These are phyloP conservation scores for Bombus difficillimus DNA, from an alignment of 1,140 invertebrate species.

Conservation along the genomic window DNA sequence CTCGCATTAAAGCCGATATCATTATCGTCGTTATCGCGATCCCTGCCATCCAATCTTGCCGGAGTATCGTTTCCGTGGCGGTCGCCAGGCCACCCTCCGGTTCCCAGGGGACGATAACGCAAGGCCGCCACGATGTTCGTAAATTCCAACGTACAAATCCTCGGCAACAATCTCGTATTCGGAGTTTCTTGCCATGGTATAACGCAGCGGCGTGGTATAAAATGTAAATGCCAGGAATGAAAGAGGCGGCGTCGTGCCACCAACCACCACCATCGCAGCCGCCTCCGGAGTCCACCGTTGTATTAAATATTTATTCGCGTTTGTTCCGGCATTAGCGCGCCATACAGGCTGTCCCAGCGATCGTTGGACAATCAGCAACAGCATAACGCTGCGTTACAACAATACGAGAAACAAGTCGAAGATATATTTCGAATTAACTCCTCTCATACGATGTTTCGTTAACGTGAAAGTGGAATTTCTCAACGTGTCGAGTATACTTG, in stretches of 20 bases:
- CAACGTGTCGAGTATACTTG: too few relatives aligned
- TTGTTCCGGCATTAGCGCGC: conserved; percentile 27
- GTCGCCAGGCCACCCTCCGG: not conserved
- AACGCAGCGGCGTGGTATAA: conserved; percentile 10
- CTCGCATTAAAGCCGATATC: not conserved
- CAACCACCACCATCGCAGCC: too few relatives aligned
- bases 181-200: conserved; percentile 15
- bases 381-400: too few relatives aligned
- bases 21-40: conserved; percentile 17
- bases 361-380: not conserved
- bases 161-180: conserved; percentile 25
- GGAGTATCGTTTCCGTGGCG: not conserved
- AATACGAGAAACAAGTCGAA: not conserved
- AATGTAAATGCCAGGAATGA: conserved; percentile 30
- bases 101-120: conserved; percentile 31
- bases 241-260: not conserved
- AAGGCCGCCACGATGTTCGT: not conserved
- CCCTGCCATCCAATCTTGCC: conserved; percentile 17
- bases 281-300: not conserved
- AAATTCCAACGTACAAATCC: conserved; percentile 40
- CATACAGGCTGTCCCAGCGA: not conserved
- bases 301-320: conserved; percentile 44
- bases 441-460: too few relatives aligned
- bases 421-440: too few relatives aligned
- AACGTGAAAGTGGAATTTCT: too few relatives aligned